These are phyloP conservation scores for Cyclargus thomasi DNA, from an alignment of 1,140 invertebrate species.

Conservation along the genomic window DNA sequence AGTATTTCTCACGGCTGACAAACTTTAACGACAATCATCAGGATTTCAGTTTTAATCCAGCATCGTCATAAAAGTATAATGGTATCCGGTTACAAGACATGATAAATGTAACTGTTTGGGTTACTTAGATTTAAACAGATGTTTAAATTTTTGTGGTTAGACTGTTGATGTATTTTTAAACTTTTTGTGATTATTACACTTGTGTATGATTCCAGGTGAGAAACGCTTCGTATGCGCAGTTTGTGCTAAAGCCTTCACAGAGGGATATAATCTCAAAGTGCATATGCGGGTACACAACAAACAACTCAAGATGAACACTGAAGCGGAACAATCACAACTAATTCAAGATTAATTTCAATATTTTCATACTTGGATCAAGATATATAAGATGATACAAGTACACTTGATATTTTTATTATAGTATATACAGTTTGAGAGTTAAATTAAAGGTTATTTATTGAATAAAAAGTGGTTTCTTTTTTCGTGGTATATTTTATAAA, in stretches of 20 bases:
- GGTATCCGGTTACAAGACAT: too few species aligned
- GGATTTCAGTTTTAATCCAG: too few species aligned
- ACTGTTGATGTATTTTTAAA: not conserved
- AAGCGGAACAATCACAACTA: not conserved
- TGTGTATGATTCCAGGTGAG: constrained; percentile 44
- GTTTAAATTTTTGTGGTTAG: not conserved
- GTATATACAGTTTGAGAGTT: too few species aligned
- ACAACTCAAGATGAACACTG: constrained; percentile 36
- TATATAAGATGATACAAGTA: too few species aligned
- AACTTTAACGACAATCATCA: too few species aligned
- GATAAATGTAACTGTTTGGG: too few species aligned
- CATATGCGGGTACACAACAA: constrained; percentile 64
- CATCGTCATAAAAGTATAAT: too few species aligned
- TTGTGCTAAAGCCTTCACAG: constrained; percentile 54
- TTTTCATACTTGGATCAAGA: too few species aligned
- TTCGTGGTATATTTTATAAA: constrained; percentile 14
- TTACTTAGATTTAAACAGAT: too few species aligned
- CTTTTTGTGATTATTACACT: too few species aligned
- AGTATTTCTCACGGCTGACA: too few species aligned
- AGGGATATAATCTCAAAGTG: constrained; percentile 54
- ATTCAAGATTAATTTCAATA: not conserved
- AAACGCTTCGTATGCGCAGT: constrained; percentile 58
- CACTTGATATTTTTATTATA: not conserved
- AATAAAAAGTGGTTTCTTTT: not conserved
- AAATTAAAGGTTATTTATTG: not conserved